Percentiles rank a stretch among this genome's conserved stretches.
Conservation (phyloP, 1,140 invertebrate species). For the Drosophila cardini region DNA sequence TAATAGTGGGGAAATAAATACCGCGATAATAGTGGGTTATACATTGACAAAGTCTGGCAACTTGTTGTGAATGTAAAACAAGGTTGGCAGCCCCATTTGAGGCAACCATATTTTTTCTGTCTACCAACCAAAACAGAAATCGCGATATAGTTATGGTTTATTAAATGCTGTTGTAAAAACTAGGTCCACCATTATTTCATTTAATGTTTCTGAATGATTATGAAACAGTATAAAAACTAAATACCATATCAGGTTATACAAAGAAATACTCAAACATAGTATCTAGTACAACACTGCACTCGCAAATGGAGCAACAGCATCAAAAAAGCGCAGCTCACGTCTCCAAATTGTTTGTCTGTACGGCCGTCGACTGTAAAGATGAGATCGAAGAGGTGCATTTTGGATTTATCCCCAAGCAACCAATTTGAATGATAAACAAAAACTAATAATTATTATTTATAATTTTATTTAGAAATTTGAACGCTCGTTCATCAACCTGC, state of each 20-base stretch:
- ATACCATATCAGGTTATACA: slow-evolving; percentile 27
- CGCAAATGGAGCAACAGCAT: slow-evolving; percentile 76
- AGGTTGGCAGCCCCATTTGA: slow-evolving; percentile 37
- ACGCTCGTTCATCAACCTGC: slow-evolving; percentile 91
- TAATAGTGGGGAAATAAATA: too few species aligned
- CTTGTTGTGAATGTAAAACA: background rate
- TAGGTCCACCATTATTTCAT: slow-evolving; percentile 37
- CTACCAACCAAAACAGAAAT: slow-evolving; percentile 60
- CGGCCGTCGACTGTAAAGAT: slow-evolving; percentile 79
- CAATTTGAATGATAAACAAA: background rate
- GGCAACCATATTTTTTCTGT: slow-evolving; percentile 67
- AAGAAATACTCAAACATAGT: slow-evolving; percentile 35
- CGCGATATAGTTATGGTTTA: slow-evolving; percentile 33
- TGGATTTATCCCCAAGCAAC: background rate
- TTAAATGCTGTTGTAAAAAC: slow-evolving; percentile 41
- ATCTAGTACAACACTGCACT: slow-evolving; percentile 20
- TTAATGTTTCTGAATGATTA: slow-evolving; percentile 37
- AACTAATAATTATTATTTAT: background rate
- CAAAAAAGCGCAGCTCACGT: slow-evolving; percentile 63
- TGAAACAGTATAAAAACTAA: slow-evolving; percentile 43
- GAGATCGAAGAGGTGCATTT: slow-evolving; percentile 79
- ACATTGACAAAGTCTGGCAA: slow-evolving; percentile 13
- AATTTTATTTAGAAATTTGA: slow-evolving; percentile 92
- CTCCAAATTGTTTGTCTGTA: slow-evolving; percentile 81
- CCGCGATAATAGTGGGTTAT: background rate